Conservation (phyloP, 2,113 vertebrate genomes). For the Pseudonaja textilis region DNA sequence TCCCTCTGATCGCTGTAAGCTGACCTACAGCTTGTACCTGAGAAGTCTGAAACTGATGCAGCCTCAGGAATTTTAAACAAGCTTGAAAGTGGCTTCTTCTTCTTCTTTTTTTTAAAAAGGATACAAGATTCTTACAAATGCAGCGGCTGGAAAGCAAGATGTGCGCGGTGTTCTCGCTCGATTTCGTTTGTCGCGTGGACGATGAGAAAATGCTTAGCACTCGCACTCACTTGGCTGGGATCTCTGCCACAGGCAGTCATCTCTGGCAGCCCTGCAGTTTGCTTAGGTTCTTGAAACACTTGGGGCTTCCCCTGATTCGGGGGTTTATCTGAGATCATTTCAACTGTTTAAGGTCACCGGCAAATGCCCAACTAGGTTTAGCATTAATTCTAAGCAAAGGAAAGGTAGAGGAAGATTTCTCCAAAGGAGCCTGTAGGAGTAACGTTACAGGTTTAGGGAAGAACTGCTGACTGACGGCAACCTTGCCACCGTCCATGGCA, state of each 20-base stretch:
- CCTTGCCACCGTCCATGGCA: neutral
- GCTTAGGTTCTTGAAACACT: neutral
- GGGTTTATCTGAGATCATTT: neutral
- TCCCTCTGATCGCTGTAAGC: neutral
- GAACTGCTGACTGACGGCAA: neutral
- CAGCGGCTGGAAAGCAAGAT: neutral
- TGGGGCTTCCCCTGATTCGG: neutral
- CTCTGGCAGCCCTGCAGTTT: neutral
- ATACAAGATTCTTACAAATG: neutral
- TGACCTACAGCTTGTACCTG: neutral
- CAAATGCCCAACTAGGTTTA: neutral
- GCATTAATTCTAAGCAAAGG: neutral
- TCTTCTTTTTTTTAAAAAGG: neutral
- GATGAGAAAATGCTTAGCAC: neutral
- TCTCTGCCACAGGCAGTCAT: neutral
- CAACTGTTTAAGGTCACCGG: neutral
- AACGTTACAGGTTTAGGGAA: too few relatives aligned
- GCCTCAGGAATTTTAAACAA: neutral
- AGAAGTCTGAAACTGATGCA: neutral
- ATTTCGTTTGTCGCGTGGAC: neutral
- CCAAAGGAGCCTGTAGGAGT: neutral
- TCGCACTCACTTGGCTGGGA: neutral
- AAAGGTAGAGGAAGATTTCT: too few relatives aligned
- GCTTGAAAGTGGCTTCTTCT: neutral
- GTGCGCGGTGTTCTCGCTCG: too few relatives aligned